Percentiles rank a stretch among this genome's conserved stretches.
Evolutionary conservation across 2,113 vertebrate species (phyloP).

Genomic region (Oriolus oriolus): DNA sequence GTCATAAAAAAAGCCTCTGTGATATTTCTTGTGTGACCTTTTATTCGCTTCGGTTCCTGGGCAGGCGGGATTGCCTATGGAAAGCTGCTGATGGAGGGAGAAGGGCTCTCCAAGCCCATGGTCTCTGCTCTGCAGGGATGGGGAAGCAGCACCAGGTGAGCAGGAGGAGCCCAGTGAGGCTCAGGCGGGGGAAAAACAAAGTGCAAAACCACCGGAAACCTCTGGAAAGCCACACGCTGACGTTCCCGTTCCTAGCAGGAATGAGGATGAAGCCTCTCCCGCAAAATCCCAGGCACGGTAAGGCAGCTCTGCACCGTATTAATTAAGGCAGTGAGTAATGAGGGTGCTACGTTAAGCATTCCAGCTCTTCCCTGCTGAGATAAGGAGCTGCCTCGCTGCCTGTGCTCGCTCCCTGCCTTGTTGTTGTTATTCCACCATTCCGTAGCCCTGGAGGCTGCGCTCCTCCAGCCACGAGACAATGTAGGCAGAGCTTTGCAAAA

Average conservation of each 20-base stretch:
- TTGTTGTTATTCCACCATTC: background rate
- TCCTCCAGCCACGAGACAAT: background rate
- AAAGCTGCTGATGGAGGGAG: background rate
- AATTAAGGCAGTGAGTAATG: background rate
- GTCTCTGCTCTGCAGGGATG: background rate
- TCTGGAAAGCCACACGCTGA: rapidly evolving
- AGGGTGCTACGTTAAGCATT: background rate
- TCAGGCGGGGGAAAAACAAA: background rate
- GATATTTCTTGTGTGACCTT: slow-evolving; percentile 33
- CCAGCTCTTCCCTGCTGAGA: background rate
- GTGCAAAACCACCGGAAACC: background rate
- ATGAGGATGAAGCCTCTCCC: background rate
- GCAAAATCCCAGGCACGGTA: rapidly evolving
- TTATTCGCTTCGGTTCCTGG: background rate
- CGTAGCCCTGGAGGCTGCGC: rapidly evolving
- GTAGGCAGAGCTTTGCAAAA: background rate
- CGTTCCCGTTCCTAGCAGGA: background rate
- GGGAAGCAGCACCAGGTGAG: background rate
- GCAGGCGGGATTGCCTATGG: background rate
- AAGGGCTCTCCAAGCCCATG: background rate
- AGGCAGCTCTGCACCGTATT: background rate
- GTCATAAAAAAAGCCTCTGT: background rate
- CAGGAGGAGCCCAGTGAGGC: background rate
- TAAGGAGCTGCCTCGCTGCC: background rate
- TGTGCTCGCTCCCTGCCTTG: background rate